Conservation (phyloP, 1,140 invertebrate genomes). For the Procambarus clarkii region DNA sequence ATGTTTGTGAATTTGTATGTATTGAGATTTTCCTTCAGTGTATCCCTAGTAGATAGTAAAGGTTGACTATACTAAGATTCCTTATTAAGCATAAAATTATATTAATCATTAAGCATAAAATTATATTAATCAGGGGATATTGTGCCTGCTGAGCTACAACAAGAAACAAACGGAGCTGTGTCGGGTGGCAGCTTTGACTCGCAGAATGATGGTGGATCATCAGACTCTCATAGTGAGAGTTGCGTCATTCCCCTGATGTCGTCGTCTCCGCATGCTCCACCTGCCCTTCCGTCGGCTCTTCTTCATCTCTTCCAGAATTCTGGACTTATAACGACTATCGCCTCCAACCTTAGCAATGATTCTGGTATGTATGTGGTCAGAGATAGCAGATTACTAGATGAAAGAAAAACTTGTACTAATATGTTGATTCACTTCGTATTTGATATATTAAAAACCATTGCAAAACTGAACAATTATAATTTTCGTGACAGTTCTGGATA, state of each 20-base stretch:
- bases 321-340: conserved; percentile 90
- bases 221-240: neutral
- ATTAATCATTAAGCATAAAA: too few relatives aligned
- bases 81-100: too few relatives aligned
- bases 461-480: too few relatives aligned
- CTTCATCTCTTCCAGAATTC: conserved; percentile 86
- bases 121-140: conserved; percentile 38
- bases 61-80: too few relatives aligned
- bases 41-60: too few relatives aligned
- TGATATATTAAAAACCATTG: too few relatives aligned
- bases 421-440: too few relatives aligned
- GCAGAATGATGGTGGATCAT: conserved; percentile 14
- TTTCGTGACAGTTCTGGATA: conserved; percentile 85
- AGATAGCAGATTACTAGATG: neutral
- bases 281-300: conserved; percentile 82
- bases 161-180: conserved; percentile 18
- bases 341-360: conserved; percentile 94
- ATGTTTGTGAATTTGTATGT: too few relatives aligned
- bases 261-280: conserved; percentile 72
- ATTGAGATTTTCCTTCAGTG: too few relatives aligned
- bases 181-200: conserved; percentile 41
- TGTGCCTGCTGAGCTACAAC: conserved; percentile 55
- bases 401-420: neutral
- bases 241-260: conserved; percentile 39
- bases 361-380: conserved; percentile 80